phyloP scores from a whole-genome alignment of 2,888 invertebrate species.

The Acleris laterana region DNA sequence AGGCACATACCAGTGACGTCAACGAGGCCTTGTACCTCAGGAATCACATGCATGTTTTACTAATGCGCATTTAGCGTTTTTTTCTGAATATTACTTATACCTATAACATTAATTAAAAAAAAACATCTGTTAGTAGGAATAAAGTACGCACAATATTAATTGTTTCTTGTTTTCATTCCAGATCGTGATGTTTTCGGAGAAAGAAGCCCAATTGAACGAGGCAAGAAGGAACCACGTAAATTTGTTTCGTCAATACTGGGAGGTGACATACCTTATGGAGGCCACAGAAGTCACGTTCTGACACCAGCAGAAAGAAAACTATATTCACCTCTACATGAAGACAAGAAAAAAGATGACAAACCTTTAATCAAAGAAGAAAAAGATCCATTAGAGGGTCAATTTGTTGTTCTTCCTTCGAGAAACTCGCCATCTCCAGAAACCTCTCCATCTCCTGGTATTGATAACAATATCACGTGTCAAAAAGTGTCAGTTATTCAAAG shows the following conservation, averaged over 20 bases:
- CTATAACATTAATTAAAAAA: background rate
- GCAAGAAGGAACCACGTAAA: constrained; percentile 82
- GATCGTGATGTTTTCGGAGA: constrained; percentile 83
- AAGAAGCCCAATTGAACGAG: constrained; percentile 63
- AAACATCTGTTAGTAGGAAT: background rate
- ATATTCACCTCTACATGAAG: constrained; percentile 86
- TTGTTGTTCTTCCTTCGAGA: constrained; percentile 82
- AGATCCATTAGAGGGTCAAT: constrained; percentile 86
- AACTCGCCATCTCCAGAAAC: constrained; percentile 81
- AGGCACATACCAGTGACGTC: constrained; percentile 84
- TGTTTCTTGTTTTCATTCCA: constrained; percentile 60
- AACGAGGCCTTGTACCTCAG: constrained; percentile 76
- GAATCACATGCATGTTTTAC: constrained; percentile 76
- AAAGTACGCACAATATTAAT: constrained; percentile 10
- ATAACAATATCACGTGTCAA: constrained; percentile 87
- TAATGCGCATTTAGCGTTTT: constrained; percentile 43
- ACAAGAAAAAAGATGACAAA: constrained; percentile 81
- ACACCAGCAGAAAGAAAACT: constrained; percentile 93
- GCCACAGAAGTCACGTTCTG: constrained; percentile 89
- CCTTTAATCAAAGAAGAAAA: constrained; percentile 86
- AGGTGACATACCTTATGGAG: constrained; percentile 92
- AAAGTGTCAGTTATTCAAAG: constrained; percentile 92
- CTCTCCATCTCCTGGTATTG: constrained; percentile 86
- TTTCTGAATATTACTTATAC: background rate
- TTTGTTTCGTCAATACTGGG: constrained; percentile 93